phyloP scores from a whole-genome alignment of 2,797 vertebrate genomes.

The Fratercula arctica region DNA sequence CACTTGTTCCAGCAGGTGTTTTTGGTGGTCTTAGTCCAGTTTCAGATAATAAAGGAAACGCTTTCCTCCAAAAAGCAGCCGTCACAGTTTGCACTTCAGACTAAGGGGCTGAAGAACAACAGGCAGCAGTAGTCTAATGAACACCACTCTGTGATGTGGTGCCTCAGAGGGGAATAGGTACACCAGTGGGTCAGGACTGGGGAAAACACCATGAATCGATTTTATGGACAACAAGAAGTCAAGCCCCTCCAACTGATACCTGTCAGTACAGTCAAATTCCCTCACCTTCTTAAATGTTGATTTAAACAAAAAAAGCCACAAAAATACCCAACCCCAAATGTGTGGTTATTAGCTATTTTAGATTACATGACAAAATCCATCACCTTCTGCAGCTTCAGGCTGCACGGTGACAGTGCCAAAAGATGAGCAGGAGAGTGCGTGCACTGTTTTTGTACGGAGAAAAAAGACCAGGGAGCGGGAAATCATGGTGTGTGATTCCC shows the following conservation, averaged over 20 bases:
- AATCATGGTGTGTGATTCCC: conserved; percentile 55
- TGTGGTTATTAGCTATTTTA: not conserved
- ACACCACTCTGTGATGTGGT: not conserved
- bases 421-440: conserved; percentile 25
- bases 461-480: conserved; percentile 40
- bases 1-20: not conserved
- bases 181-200: not conserved
- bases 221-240: not conserved
- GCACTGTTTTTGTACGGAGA: conserved; percentile 15
- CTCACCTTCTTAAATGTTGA: not conserved
- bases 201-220: fast-evolving
- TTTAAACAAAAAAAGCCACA: not conserved
- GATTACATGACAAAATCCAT: not conserved
- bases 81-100: not conserved
- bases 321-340: not conserved
- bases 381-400: not conserved
- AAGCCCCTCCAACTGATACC: not conserved
- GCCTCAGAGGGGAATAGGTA: not conserved
- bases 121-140: not conserved
- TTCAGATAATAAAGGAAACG: not conserved
- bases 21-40: not conserved
- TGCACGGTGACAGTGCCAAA: not conserved
- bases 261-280: not conserved
- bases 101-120: not conserved
- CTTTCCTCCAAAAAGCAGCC: not conserved